Base-by-base conservation (phyloP, 2,113 vertebrate genomes). In the Chaetodon auriga region DNA sequence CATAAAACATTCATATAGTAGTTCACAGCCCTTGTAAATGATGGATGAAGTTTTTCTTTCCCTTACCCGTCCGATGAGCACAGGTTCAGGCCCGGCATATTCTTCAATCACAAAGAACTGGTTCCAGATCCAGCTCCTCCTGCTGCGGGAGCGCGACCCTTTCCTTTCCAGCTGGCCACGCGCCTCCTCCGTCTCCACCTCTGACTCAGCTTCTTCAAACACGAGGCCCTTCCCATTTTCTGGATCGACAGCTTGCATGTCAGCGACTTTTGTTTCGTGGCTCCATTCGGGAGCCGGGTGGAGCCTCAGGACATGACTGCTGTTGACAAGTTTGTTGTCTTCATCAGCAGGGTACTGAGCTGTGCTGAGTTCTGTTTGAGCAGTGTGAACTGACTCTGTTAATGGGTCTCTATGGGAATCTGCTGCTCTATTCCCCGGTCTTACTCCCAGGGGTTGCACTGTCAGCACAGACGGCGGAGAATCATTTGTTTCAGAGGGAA, bases 101-200 rank as follows among this genome's bases (percentile, higher is more conserved):
- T 98, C 97, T 90, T 98, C 97, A 2, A 98, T 97, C 89, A 98
- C 97, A 79, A 98, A 98, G 91, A 98, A 98, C 94, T 98, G 97
- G 92, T 98, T 98, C 97, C 97, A 98, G 84, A 98, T 97, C 97
- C 97, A 98, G 90, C 97, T 98, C 89, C 97, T 95, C 51, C 97
- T 94, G 85, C 95, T 96, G 68, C 97, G 94, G n/a, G 95, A 95
- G 58, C 96, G 95, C 2, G 94, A 75, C n/a, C 91, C 92, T 23
- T 92, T 95, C 30, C 58, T 75, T 58, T 92, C 87, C 68, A 23
- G 46, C 0, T 51, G 84, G 6, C 76, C 82, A 1, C 1, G 80
- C 36, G 0, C 81, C 35, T 91, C 77, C 38, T 75, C 88, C 5
- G 3, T 30, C 30, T 89, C 83, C 18, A 51, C 85, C 30, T 87